phyloP scores from a whole-genome alignment of 2,113 vertebrate genomes.

The Lepus timidus region DNA sequence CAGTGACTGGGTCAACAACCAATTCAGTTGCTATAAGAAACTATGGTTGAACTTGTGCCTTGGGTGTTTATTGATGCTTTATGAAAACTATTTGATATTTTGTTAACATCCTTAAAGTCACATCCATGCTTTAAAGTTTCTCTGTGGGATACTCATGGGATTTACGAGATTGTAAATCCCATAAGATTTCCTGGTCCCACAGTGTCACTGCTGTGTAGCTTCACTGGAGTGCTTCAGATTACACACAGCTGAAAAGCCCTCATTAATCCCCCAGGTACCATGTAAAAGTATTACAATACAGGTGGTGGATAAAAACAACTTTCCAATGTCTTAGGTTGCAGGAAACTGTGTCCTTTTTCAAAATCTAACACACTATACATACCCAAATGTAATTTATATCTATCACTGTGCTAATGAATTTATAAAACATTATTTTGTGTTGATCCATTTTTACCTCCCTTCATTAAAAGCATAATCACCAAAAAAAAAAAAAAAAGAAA shows the following conservation, averaged over 20 bases:
- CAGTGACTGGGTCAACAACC: background rate
- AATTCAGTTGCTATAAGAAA: background rate
- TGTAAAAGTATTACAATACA: slow-evolving; percentile 48
- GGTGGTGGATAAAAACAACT: slow-evolving; percentile 49
- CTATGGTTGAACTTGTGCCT: slow-evolving; percentile 70
- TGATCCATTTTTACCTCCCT: slow-evolving; percentile 73
- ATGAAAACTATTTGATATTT: slow-evolving; percentile 22
- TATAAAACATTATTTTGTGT: slow-evolving; percentile 65
- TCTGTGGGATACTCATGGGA: slow-evolving; percentile 27
- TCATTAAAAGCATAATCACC: slow-evolving; percentile 78
- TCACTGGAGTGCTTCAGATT: slow-evolving; percentile 28
- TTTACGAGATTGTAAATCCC: no score
- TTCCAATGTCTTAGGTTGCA: slow-evolving; percentile 54
- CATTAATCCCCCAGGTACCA: background rate
- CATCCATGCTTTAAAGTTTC: slow-evolving; percentile 39
- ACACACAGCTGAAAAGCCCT: slow-evolving; percentile 39
- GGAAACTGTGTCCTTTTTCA: slow-evolving; percentile 58
- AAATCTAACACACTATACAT: slow-evolving; percentile 45
- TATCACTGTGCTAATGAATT: slow-evolving; percentile 64
- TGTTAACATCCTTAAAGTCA: slow-evolving; percentile 46
- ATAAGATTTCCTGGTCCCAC: background rate
- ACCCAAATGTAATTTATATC: slow-evolving; percentile 54
- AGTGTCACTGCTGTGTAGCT: background rate
- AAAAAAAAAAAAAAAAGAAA: background rate
- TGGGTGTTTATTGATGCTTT: slow-evolving; percentile 69